Evolutionary conservation across 2,888 invertebrate species (phyloP).

Genomic region (Julus scandinavius): DNA sequence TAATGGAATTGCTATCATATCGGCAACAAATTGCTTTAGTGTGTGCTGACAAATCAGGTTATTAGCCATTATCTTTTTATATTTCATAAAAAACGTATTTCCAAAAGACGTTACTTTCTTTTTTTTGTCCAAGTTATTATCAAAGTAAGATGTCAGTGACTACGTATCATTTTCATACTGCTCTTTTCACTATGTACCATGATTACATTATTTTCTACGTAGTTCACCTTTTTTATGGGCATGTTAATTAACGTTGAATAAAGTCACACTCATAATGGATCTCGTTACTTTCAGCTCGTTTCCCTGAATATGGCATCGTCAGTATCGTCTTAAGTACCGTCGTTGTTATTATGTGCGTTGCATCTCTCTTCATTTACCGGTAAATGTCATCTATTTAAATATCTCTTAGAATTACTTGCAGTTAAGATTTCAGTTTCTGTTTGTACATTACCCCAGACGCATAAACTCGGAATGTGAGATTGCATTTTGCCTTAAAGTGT

Average conservation of each 20-base stretch:
- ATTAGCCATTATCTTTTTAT: no score
- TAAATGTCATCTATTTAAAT: conserved; percentile 66
- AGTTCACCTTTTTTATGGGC: no score
- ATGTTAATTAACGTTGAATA: neutral
- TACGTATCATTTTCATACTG: no score
- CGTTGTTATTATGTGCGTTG: conserved; percentile 75
- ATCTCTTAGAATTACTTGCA: neutral
- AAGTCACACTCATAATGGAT: neutral
- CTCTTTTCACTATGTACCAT: no score
- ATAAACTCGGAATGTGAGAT: neutral
- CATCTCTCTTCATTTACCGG: conserved; percentile 83
- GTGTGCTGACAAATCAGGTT: no score
- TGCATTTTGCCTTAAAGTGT: neutral
- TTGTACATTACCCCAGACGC: neutral
- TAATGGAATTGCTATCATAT: no score
- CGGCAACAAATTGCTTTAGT: no score
- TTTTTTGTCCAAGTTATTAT: no score
- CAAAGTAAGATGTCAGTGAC: no score
- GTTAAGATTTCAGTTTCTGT: neutral
- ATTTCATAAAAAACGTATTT: no score
- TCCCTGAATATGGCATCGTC: conserved; percentile 86
- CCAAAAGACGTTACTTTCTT: no score
- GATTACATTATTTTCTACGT: no score
- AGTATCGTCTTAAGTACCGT: conserved; percentile 84
- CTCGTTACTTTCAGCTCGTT: conserved; percentile 69